These are phyloP conservation scores for Phoenicopterus ruber DNA, from an alignment of 2,113 vertebrate species.

Conservation along the genomic window DNA sequence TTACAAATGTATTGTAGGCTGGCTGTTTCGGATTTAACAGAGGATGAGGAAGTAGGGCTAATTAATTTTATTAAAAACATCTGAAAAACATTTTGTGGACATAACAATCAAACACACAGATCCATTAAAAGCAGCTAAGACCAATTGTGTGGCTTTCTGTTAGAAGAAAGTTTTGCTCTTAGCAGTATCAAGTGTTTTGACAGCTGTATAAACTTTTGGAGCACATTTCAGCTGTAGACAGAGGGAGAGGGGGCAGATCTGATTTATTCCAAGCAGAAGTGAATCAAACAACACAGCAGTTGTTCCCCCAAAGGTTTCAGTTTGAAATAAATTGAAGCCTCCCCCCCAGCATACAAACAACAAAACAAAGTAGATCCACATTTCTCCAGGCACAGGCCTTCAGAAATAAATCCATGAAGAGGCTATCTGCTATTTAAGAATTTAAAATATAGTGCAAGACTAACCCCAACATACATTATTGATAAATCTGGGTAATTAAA, in stretches of 20 bases:
- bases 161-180: background rate
- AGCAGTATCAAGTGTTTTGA: background rate
- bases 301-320: background rate
- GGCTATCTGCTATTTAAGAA: background rate
- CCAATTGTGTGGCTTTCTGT: background rate
- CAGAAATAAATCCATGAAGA: background rate
- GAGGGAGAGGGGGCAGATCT: background rate
- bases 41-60: background rate
- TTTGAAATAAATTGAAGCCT: background rate
- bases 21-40: background rate
- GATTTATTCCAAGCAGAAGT: constrained; percentile 5
- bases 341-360: background rate
- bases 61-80: background rate
- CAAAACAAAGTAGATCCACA: background rate
- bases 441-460: background rate
- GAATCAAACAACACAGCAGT: background rate
- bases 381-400: background rate
- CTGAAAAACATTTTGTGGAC: background rate
- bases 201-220: constrained; percentile 16
- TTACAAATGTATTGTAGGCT: background rate
- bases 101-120: background rate
- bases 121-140: background rate
- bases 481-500: background rate
- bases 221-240: background rate
- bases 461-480: background rate